These are phyloP conservation scores for Spisula solida DNA, from an alignment of 2,888 invertebrate species.

Conservation along the genomic window DNA sequence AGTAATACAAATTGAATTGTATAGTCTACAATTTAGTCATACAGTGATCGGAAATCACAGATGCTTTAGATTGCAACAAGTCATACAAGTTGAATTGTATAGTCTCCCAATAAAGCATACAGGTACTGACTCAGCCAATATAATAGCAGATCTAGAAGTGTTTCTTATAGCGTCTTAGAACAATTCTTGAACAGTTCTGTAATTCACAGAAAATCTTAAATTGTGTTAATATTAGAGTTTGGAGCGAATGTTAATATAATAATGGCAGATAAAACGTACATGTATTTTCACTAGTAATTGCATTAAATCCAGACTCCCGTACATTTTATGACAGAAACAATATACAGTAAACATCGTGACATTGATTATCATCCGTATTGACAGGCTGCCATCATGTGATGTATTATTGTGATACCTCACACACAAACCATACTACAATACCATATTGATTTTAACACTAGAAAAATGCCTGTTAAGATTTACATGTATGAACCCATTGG, in stretches of 20 bases:
- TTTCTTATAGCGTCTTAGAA: no score
- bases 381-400: constrained; percentile 14
- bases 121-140: no score
- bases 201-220: no score
- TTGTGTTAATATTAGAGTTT: background rate
- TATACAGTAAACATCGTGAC: constrained; percentile 12
- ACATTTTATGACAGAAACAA: constrained; percentile 17
- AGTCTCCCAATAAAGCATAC: no score
- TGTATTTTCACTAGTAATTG: background rate
- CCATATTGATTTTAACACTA: constrained; percentile 21
- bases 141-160: no score
- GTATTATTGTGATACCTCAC: background rate
- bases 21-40: no score
- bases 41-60: no score
- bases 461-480: background rate
- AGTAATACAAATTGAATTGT: no score
- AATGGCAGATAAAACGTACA: background rate
- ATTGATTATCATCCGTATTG: constrained; percentile 19
- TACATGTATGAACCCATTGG: background rate
- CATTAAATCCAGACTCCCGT: background rate
- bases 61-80: no score
- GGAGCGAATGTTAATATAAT: background rate
- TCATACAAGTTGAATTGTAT: no score
- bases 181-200: no score
- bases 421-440: background rate